phyloP scores from a whole-genome alignment of 2,888 invertebrate genomes.

The Thyatira batis region DNA sequence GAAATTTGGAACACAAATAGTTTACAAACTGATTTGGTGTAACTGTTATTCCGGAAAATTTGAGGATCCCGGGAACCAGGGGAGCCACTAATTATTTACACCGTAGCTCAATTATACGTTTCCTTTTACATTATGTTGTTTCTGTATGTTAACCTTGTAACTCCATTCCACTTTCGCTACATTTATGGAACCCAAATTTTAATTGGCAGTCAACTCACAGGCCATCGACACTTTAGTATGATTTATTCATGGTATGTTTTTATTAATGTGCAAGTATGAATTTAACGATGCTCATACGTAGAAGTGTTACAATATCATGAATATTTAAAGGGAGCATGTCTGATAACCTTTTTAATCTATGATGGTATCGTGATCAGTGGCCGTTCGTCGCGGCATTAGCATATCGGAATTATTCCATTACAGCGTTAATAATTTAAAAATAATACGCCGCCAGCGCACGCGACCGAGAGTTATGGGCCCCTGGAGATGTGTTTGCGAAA shows the following conservation, averaged over 20 bases:
- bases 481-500: slow-evolving; percentile 63
- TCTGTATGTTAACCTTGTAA: neutral
- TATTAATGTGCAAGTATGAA: neutral
- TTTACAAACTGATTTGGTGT: no score
- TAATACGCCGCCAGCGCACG: slow-evolving; percentile 70
- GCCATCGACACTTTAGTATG: neutral
- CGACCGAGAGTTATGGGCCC: slow-evolving; percentile 68
- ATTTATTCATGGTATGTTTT: neutral
- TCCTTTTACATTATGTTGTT: neutral
- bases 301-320: neutral
- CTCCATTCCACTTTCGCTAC: neutral
- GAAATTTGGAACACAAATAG: no score
- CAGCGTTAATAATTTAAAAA: slow-evolving; percentile 78
- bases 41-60: no score
- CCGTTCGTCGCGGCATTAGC: slow-evolving; percentile 71
- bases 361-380: slow-evolving; percentile 60
- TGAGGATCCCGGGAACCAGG: no score
- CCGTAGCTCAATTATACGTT: neutral
- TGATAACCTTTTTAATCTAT: slow-evolving; percentile 37
- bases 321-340: neutral
- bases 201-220: neutral
- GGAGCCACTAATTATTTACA: neutral
- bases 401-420: slow-evolving; percentile 79
- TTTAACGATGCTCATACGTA: neutral
- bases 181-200: neutral